Conservation (phyloP, 2,113 vertebrate species). For the Phasianus colchicus region DNA sequence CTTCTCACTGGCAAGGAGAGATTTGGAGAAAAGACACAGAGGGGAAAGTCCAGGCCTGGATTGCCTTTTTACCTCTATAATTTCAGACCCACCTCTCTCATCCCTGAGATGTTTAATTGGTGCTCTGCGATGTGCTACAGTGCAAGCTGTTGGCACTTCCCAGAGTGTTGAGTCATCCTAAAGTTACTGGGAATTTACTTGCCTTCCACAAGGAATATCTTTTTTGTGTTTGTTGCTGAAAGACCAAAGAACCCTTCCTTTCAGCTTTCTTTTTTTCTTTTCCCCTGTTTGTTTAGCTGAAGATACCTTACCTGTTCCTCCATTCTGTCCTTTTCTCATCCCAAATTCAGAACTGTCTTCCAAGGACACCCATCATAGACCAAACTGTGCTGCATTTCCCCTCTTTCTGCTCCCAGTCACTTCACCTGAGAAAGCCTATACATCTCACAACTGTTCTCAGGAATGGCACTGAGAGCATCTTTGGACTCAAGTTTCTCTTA, state of each 20-base stretch:
- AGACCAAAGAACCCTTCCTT: neutral
- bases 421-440: neutral
- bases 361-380: neutral
- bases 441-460: neutral
- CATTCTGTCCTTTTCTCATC: neutral
- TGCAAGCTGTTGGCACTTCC: neutral
- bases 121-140: neutral
- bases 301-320: neutral
- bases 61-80: neutral
- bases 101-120: neutral
- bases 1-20: conserved; percentile 34
- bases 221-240: neutral
- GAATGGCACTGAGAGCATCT: neutral
- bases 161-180: neutral
- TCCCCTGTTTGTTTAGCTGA: neutral
- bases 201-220: neutral
- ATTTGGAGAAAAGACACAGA: conserved; percentile 11
- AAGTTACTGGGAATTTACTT: neutral
- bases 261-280: neutral
- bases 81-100: neutral
- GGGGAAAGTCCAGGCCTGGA: neutral
- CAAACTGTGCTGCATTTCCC: neutral
- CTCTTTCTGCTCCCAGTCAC: neutral
- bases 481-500: neutral
- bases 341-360: neutral